Base-by-base conservation (phyloP, 2,888 invertebrate species). In the Trissolcus brochymenae region DNA sequence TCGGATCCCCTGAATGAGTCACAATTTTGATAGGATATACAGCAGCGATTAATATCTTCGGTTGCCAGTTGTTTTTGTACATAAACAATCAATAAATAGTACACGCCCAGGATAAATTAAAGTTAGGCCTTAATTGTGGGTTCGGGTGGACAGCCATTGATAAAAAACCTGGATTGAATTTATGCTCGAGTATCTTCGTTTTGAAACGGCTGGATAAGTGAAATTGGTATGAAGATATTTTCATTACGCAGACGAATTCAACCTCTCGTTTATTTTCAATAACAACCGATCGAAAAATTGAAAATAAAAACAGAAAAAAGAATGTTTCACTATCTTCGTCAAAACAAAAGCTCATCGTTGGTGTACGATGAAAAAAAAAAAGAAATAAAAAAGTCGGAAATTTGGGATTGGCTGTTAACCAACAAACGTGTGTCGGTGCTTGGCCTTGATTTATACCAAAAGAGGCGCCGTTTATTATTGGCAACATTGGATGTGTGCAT, bases 371-470 rank as follows among this genome's bases (percentile, higher is more conserved):
- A 35, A 35, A 50, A n/a, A n/a, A 16, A 29, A 7, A 9, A 16
- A 21, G 56, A 50, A 25, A 40, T 53, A 6, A 25, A 60, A 65
- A 54, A 29, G 21, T 14, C 35, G 35, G 35, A 40, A 60, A 57
- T 46, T 53, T 59, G 68, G 62, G 73, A 68, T 35, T 51, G 43
- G 29, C 51, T 61, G 65, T 61, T 65, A 61, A 66, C 74, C 61
- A 66, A 78, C 78, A 72, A 72, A 76, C 61, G 61, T 61, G 71
- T 11, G 75, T 62, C 70, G 65, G 59, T 59, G 68, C 35, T 68
- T 67, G 77, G 71, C 55, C 83, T 86, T 87, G 86, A 86, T 87
- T 87, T 87, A 87, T 85, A 83, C 84, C 84, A 83, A 85, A 85
- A 84, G 84, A 82, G 84, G 81, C 78, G 86, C 81, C 84, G 84